Base-by-base conservation (phyloP, 2,113 vertebrate genomes). In the Andinoacara biseriatus region DNA sequence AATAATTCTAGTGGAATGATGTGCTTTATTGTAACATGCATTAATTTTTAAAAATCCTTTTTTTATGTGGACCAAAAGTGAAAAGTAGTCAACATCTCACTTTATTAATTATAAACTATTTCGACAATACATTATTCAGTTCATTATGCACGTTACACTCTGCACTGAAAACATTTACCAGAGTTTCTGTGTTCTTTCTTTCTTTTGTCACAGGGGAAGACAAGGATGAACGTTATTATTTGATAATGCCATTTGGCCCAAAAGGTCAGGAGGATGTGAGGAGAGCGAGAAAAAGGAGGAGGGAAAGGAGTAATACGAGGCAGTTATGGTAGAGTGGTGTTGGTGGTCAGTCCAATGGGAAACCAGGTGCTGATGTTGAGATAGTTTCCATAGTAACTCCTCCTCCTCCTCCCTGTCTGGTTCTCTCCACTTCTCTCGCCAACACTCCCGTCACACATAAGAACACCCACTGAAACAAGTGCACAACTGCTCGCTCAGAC, bases 341-440 rank as follows among this genome's bases (percentile, higher is more conserved):
- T 72, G 77, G 74, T 80, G 77, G 86, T 76, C 88, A 89, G 80
- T 88, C 87, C 87, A 86, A 82, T 86, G 89, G 90, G 84, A 91
- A 90, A 86, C 72, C 84, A 87, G 84, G 83, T 87, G 88, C 82
- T 92, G 89, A 94, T 94, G 83, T 81, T 92, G 88, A 85, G 92
- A 94, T 93, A 85, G 94, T 95, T 95, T 88, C 93, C 93, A 94
- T 94, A 91, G 93, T 91, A 93, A 94, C 91, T 81, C 74, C 82
- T 67, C 83, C 83, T 78, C 80, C 86, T 74, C 86, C 86, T 78
- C 80, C 87, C 57, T 58, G 78, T 83, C 74, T 72, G 46, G 26
- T 52, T 63, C 8, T 72, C 52, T 86, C 13, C 10, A 77, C 86
- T 58, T 76, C 31, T 58, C 61, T 87, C 61, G 60, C 57, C n/a